Percentiles rank a stretch among this genome's conserved stretches.
Conservation (phyloP, 2,888 invertebrate genomes). For the Coenonympha arcania region DNA sequence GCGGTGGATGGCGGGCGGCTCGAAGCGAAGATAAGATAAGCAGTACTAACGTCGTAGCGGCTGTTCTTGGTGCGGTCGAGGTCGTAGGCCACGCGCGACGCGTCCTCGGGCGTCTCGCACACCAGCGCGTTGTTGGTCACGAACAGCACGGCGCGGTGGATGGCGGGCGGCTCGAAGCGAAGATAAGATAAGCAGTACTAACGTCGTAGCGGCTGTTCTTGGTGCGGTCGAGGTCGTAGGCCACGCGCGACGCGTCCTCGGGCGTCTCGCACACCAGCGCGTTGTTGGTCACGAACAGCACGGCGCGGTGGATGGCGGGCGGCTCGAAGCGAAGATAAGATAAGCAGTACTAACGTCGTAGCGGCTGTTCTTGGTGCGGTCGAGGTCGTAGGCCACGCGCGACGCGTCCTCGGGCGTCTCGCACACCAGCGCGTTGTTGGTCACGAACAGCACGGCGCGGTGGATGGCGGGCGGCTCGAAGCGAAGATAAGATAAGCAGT, state of each 20-base stretch:
- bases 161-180: slow-evolving; percentile 93
- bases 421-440: slow-evolving; percentile 99
- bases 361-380: slow-evolving; percentile 79
- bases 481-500: slow-evolving; percentile 64
- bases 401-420: slow-evolving; percentile 99
- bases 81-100: slow-evolving; percentile 95
- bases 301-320: slow-evolving; percentile 93
- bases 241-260: slow-evolving; percentile 97
- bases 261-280: slow-evolving; percentile 99
- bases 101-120: slow-evolving; percentile 99
- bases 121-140: slow-evolving; percentile 99
- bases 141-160: slow-evolving; percentile 96
- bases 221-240: slow-evolving; percentile 86
- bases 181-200: too few relatives aligned
- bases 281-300: slow-evolving; percentile 98
- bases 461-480: slow-evolving; percentile 95
- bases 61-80: slow-evolving; percentile 81
- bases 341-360: slow-evolving; percentile 79
- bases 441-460: slow-evolving; percentile 97
- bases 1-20: slow-evolving; percentile 93
- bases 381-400: slow-evolving; percentile 93
- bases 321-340: too few relatives aligned
- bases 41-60: too few relatives aligned
- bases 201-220: slow-evolving; percentile 83
- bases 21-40: slow-evolving; percentile 95